Evolutionary conservation across 35 echinoderm and acorn worm genomes (phyloP).

Genomic region (Stichopus chloronotus): DNA sequence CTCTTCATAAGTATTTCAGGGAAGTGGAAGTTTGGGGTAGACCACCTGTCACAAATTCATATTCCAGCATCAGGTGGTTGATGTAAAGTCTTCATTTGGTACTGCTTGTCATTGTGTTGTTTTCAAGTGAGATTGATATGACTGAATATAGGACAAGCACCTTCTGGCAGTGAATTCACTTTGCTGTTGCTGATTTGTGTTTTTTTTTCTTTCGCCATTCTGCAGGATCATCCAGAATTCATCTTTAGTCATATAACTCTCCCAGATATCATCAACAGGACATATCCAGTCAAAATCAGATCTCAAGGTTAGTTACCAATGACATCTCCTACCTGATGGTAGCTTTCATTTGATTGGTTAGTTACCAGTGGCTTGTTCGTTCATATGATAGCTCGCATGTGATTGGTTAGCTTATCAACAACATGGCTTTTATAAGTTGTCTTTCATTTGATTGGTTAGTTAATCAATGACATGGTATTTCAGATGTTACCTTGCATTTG

Average conservation of each 20-base stretch:
- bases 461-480: no score
- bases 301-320: not conserved
- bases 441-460: no score
- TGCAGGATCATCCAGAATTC: slow-evolving; percentile 53
- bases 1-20: no score
- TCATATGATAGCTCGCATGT: not conserved
- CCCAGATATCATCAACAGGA: slow-evolving; percentile 53
- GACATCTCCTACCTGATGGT: not conserved
- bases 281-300: slow-evolving; percentile 38
- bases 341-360: not conserved
- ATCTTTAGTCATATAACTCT: slow-evolving; percentile 37
- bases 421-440: not conserved
- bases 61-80: no score
- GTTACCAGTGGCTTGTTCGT: not conserved
- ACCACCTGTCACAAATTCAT: no score
- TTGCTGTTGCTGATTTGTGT: not conserved
- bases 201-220: not conserved
- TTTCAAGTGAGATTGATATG: no score
- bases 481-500: no score
- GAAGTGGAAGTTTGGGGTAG: no score
- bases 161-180: no score
- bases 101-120: no score
- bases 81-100: no score
- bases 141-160: no score
- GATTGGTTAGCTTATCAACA: not conserved